Conservation (phyloP, 2,888 invertebrate genomes). For the Hetaerina titia region DNA sequence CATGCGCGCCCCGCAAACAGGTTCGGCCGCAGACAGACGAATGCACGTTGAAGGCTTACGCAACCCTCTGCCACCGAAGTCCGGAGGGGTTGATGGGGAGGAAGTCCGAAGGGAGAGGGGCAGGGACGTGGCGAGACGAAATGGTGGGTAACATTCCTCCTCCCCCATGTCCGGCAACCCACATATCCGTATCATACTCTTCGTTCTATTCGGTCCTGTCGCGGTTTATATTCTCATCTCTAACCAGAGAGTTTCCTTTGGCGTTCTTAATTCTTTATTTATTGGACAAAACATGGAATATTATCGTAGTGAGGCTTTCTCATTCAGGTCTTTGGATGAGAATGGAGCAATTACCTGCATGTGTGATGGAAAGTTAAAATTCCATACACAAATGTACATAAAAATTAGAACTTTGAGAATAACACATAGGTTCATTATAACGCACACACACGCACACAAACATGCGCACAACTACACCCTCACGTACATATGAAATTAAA, state of each 20-base stretch:
- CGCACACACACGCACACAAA: no score
- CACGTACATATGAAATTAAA: no score
- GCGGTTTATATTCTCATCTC: background rate
- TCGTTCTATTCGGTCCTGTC: background rate
- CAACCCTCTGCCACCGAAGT: background rate
- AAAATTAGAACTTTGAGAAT: no score
- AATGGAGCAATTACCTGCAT: no score
- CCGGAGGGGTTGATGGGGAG: background rate
- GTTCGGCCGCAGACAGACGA: slow-evolving; percentile 64
- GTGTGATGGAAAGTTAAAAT: no score
- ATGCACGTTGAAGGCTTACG: slow-evolving; percentile 59
- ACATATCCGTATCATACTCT: background rate
- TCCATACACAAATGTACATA: no score
- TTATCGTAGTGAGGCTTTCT: no score
- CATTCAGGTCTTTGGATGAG: no score
- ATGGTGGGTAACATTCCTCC: slow-evolving; percentile 31
- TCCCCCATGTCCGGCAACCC: background rate
- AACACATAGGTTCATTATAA: no score
- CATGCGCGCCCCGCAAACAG: slow-evolving; percentile 59
- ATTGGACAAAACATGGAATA: no score
- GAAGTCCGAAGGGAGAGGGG: background rate
- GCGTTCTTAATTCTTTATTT: background rate
- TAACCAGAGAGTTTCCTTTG: background rate
- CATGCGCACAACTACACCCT: no score
- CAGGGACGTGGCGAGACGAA: background rate